phyloP scores from a whole-genome alignment of 1,140 invertebrate genomes.

The Acromyrmex echinatior region DNA sequence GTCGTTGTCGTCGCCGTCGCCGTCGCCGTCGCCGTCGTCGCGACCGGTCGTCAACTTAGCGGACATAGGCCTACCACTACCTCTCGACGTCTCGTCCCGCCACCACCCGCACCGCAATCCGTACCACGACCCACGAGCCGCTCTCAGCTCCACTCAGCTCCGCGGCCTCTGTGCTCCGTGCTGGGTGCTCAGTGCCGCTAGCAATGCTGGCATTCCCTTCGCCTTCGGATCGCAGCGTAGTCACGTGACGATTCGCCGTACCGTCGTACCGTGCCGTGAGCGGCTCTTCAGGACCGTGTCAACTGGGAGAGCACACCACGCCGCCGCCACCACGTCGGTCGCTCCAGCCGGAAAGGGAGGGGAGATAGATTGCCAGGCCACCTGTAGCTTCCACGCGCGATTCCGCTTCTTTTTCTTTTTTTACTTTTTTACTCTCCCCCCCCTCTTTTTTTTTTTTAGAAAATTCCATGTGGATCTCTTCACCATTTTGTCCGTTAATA shows the following conservation, averaged over 20 bases:
- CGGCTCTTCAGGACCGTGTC: conserved; percentile 71
- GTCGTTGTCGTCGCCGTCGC: neutral
- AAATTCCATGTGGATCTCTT: neutral
- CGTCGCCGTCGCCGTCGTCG: conserved; percentile 10
- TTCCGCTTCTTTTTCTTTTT: neutral
- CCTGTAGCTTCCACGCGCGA: conserved; percentile 76
- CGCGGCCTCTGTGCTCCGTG: neutral
- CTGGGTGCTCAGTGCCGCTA: neutral
- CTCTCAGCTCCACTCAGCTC: too few species aligned
- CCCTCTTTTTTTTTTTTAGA: neutral
- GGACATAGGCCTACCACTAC: conserved; percentile 55
- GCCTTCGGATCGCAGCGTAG: conserved; percentile 57
- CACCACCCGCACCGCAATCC: neutral
- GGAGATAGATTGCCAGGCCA: conserved; percentile 49
- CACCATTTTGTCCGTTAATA: neutral
- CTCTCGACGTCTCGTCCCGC: neutral
- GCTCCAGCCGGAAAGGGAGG: neutral
- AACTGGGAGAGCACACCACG: conserved; percentile 54
- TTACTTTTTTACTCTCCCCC: too few species aligned
- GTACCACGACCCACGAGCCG: neutral
- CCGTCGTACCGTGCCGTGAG: conserved; percentile 23
- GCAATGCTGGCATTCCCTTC: conserved; percentile 67
- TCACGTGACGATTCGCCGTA: conserved; percentile 75
- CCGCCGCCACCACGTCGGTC: neutral
- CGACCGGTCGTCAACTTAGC: conserved; percentile 61